A percentile compares a stretch with the other conserved stretches of the same genome.
Evolutionary conservation across 92 coral and sea anemone species (phyloP).

Genomic region (Zoanthus solanderi): DNA sequence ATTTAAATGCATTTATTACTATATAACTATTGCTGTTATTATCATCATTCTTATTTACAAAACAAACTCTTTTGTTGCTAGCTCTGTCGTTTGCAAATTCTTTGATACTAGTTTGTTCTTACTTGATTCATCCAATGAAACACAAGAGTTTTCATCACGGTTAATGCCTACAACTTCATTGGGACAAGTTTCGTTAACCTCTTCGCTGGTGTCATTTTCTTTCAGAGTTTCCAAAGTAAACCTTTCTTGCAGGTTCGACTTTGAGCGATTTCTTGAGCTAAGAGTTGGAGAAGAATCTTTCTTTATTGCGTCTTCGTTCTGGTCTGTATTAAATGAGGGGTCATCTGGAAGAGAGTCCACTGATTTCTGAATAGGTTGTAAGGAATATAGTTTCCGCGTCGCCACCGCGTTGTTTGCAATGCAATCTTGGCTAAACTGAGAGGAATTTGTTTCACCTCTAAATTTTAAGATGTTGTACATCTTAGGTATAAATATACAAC

Average conservation of each 20-base stretch:
- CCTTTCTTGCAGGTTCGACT: background rate
- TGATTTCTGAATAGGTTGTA: background rate
- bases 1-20: too few species aligned
- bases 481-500: conserved; percentile 57
- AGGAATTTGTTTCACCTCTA: background rate
- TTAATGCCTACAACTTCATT: background rate
- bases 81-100: background rate
- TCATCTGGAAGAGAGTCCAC: background rate
- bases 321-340: background rate
- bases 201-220: background rate
- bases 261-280: background rate
- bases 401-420: background rate
- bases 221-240: conserved; percentile 10
- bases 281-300: background rate
- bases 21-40: too few species aligned
- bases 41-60: background rate
- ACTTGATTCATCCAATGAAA: background rate
- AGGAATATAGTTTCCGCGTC: background rate
- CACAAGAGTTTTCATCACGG: background rate
- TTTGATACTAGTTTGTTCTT: background rate
- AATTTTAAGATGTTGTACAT: background rate
- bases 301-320: background rate
- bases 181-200: background rate
- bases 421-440: background rate
- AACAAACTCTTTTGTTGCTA: background rate